Conservation (phyloP, 2,888 invertebrate genomes). For the Nudaria mundana region DNA sequence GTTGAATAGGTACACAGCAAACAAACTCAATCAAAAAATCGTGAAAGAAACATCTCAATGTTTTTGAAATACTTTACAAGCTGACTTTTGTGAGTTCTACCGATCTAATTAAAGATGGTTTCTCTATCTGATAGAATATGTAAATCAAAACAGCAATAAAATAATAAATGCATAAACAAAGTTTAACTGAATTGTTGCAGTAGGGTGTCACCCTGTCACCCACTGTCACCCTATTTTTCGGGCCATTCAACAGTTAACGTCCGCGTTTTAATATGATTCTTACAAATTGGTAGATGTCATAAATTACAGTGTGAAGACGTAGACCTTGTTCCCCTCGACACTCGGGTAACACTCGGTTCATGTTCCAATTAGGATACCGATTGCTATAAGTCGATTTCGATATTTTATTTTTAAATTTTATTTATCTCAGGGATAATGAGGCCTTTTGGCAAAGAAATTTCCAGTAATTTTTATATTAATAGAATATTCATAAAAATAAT, state of each 20-base stretch:
- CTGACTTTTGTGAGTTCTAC: no score
- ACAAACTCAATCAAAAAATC: no score
- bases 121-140: constrained; percentile 7
- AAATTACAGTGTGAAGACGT: constrained; percentile 70
- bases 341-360: not conserved
- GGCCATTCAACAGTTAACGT: constrained; percentile 74
- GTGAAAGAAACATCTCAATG: no score
- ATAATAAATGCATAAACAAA: constrained; percentile 41
- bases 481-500: no score
- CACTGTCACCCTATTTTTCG: constrained; percentile 65
- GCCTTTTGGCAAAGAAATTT: no score
- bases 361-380: constrained; percentile 16
- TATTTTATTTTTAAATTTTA: no score
- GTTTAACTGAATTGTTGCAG: constrained; percentile 33
- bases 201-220: constrained; percentile 42
- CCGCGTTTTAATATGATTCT: constrained; percentile 70
- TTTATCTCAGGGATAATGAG: no score
- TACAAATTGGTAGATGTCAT: constrained; percentile 74
- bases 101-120: no score
- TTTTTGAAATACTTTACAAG: no score
- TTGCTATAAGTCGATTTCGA: no score
- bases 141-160: constrained; percentile 24
- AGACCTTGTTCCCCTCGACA: constrained; percentile 35
- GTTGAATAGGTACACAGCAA: no score
- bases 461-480: no score